Percentiles rank a stretch among this genome's conserved stretches.
phyloP scores from a whole-genome alignment of 2,888 invertebrate genomes.

The Rhagophthalmus giganteus region DNA sequence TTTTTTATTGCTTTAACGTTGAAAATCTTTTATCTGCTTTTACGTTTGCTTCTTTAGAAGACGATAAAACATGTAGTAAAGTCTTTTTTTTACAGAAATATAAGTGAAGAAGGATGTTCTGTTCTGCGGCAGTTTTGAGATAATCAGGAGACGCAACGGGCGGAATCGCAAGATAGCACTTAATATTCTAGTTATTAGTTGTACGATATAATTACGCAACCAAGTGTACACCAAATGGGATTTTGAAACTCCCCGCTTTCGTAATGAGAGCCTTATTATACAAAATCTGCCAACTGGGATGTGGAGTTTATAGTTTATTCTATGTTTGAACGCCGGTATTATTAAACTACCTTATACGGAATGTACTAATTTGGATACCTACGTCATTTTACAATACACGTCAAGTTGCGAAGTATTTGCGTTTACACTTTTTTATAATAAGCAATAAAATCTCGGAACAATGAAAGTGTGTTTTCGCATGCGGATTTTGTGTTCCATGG shows the following conservation, averaged over 20 bases:
- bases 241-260: constrained; percentile 22
- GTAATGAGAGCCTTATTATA: constrained; percentile 21
- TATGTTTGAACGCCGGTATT: constrained; percentile 11
- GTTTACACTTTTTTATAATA: constrained; percentile 17
- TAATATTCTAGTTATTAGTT: constrained; percentile 48
- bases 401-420: constrained; percentile 9
- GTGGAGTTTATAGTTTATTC: constrained; percentile 19
- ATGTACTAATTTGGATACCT: constrained; percentile 8
- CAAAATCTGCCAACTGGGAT: constrained; percentile 18
- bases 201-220: constrained; percentile 35
- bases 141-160: constrained; percentile 45
- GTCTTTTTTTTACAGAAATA: constrained; percentile 34
- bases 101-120: constrained; percentile 42
- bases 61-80: constrained; percentile 33
- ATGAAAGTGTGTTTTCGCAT: constrained; percentile 24
- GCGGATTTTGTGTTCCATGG: constrained; percentile 27
- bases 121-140: constrained; percentile 38
- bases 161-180: constrained; percentile 49
- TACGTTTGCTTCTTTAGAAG: constrained; percentile 30
- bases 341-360: constrained; percentile 13
- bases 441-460: constrained; percentile 16
- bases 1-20: constrained; percentile 4
- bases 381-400: constrained; percentile 8
- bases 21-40: constrained; percentile 16
- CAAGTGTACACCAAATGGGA: constrained; percentile 32